phyloP scores from a whole-genome alignment of 2,797 vertebrate genomes.

The Lutjanus campechanus region DNA sequence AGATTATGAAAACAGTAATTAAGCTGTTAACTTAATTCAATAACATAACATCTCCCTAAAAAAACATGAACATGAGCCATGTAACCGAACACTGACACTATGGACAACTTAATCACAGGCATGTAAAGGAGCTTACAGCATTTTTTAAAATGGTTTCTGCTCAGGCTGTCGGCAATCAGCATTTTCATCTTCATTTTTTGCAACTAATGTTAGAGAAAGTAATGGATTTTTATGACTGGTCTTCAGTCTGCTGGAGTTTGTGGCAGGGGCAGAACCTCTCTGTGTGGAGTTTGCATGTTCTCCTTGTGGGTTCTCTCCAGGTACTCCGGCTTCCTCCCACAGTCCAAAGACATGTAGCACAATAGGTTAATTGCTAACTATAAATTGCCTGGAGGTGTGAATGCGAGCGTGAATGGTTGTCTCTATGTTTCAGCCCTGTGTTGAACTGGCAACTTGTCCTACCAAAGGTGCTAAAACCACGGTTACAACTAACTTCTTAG shows the following conservation, averaged over 20 bases:
- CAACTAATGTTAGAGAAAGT: neutral
- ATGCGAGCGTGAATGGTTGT: no score
- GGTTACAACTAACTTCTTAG: no score
- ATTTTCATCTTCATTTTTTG: neutral
- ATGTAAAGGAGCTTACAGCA: neutral
- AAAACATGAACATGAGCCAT: conserved; percentile 8
- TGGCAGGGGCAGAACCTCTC: no score
- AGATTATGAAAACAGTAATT: conserved; percentile 46
- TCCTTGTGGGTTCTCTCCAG: no score
- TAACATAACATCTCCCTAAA: conserved; percentile 25
- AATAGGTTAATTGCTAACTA: no score
- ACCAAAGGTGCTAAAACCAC: no score
- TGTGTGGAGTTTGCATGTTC: no score
- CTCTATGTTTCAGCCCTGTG: no score
- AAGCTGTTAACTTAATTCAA: conserved; percentile 29
- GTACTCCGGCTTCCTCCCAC: no score
- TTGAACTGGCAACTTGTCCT: no score
- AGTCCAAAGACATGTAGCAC: no score
- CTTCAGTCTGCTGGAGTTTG: neutral
- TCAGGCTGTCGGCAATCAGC: neutral
- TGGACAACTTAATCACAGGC: conserved; percentile 23
- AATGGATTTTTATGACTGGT: neutral
- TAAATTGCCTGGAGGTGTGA: no score
- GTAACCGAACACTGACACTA: conserved; percentile 9
- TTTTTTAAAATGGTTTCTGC: neutral